Evolutionary conservation across 2,797 vertebrate species (phyloP).

Genomic region (Falco berigora): DNA sequence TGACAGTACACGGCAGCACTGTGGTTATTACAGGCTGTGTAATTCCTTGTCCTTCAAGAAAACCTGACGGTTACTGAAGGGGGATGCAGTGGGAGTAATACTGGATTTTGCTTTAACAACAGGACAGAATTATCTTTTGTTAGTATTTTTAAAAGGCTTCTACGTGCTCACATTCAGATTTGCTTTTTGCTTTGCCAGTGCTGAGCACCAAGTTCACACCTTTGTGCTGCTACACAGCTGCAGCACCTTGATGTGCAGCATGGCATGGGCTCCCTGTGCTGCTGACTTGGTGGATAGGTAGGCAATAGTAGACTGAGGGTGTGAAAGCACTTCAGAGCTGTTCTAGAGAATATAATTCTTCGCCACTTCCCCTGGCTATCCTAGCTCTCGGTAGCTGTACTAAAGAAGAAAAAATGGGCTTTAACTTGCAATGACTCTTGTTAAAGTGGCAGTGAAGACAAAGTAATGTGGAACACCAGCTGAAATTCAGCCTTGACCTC

Average conservation of each 20-base stretch:
- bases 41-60: neutral
- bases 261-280: neutral
- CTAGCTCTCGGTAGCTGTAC: neutral
- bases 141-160: neutral
- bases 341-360: neutral
- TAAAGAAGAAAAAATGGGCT: neutral
- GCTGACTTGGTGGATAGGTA: neutral
- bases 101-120: neutral
- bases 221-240: fast-evolving
- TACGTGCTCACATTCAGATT: fast-evolving
- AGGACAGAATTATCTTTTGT: neutral
- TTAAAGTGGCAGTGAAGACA: slow-evolving; percentile 1
- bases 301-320: neutral
- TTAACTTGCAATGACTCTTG: neutral
- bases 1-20: neutral
- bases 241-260: neutral
- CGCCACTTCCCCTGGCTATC: neutral
- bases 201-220: neutral
- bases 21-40: fast-evolving
- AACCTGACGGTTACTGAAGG: neutral
- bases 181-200: neutral
- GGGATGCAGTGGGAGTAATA: neutral
- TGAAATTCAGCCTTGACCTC: slow-evolving; percentile 35
- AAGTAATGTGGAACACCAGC: neutral
- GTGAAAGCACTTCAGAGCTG: neutral